Base-by-base conservation (phyloP, 2,888 invertebrate species). In the Tigriopus californicus region DNA sequence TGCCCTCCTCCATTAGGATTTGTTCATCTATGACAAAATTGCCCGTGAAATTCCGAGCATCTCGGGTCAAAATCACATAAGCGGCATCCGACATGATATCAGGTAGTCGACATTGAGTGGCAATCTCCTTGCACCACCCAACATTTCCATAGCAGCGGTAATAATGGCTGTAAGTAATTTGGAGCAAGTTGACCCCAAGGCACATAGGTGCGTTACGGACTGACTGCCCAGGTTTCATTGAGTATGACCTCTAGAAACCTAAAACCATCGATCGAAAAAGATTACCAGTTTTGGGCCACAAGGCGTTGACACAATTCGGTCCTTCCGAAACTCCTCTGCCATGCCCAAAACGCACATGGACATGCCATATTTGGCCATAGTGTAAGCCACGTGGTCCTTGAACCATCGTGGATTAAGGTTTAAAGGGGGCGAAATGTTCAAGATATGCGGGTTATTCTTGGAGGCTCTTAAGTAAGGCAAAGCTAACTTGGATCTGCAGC, bases 341-440 rank as follows among this genome's bases (percentile, higher is more conserved):
- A 95, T 92, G 15, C 97, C 95, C 13, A 97, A 75, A 1, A 87
- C 92, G 71, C 94, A 95, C 90, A 97, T 88, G 0, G 92, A 92
- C 95, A 95, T 95, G 22, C 94, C 95, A 70, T 91, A 97, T 70
- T 97, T 97, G 2, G 97, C 90, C 83, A 95, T 95, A 1, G 95
- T 94, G 72, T 98, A 97, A 1, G 94, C 95, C 52, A 91, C 85
- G 72, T 94, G 87, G 64, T 83, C 77, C 56, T 80, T 79, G 70
- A 97, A 92, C 97, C 97, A 97, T 65, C 79, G 75, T 0, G 89
- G 80, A 65, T 80, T 79, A 82, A 97, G 79, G 70, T 83, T 87
- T 18, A 97, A 74, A 0, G 97, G 97, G 1, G 97, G 97, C 24
- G 92, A 92, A 56, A 97, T 75, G 71, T 95, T 97, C 18, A 97